Percentiles rank a stretch among this genome's conserved stretches.
phyloP scores from a whole-genome alignment of 2,888 invertebrate genomes.

The Amphipoea oculea region DNA sequence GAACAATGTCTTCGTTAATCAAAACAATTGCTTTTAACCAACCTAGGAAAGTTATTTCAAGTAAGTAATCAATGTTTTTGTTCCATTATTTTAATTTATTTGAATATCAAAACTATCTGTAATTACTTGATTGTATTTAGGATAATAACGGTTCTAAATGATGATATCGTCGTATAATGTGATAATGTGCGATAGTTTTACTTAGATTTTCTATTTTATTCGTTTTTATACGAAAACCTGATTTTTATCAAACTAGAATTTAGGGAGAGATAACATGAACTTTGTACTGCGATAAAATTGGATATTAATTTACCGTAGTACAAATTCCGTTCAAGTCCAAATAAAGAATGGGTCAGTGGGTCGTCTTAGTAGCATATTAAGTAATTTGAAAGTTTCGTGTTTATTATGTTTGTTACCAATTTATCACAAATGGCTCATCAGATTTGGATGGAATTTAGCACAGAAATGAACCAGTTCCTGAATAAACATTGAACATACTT shows the following conservation, averaged over 20 bases:
- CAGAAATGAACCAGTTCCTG: neutral
- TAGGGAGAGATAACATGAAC: neutral
- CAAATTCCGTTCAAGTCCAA: constrained; percentile 1
- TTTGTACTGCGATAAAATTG: constrained; percentile 7
- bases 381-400: neutral
- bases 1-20: constrained; percentile 67
- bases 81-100: neutral
- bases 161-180: neutral
- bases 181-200: neutral
- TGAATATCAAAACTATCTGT: neutral
- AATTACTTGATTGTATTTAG: neutral
- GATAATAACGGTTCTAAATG: neutral
- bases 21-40: constrained; percentile 69
- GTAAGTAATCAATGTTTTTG: constrained; percentile 62
- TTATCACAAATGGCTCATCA: neutral
- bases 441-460: neutral
- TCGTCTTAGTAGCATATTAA: no score
- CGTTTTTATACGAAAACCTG: neutral
- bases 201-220: neutral
- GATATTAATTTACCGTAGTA: constrained; percentile 10
- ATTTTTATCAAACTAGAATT: neutral
- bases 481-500: neutral
- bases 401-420: neutral
- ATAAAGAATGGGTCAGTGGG: no score
- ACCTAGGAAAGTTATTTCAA: constrained; percentile 65